Base-by-base conservation (phyloP, 2,888 invertebrate genomes). In the Tachystola acroxantha region DNA sequence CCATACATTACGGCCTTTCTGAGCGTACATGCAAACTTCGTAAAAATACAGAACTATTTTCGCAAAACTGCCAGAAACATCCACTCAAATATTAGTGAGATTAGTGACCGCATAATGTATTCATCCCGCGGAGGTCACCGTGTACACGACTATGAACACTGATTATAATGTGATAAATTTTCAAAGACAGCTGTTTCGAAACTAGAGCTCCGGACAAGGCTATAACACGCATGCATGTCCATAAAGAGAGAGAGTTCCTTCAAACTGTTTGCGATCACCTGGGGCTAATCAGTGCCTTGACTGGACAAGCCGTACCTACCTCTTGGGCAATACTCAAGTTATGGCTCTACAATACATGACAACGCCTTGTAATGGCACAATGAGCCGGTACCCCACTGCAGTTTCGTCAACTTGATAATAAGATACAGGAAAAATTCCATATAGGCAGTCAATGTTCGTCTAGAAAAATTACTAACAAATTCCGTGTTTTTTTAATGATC, bases 111-210 rank as follows among this genome's bases (percentile, higher is more conserved):
- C 47, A 50, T 52, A 50, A 43, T 43, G 45, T 6, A 46, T 52
- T 47, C 34, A 33, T 40, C 38, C 37, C 35, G 32, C 30, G 47
- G 48, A 70, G 64, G 67, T 57, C 66, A 50, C 39, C 19, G 19
- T 25, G 36, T 43, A 43, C 69, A 70, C 64, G 70, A 65, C 37
- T 50, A 37, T 33, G 37, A 43, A 48, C 29, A 36, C 42, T 46
- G 57, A 64, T 62, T 57, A 59, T 52, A 48, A 56, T 52, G 56
- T 61, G 62, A 64, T 66, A 57, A 64, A 64, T 66, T 50, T 47
- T 53, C 55, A 52, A 52, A 53, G 59, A 61, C 58, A 61, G 53
- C 37, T 42, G 49, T 72, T 71, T 48, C 59, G 64, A 67, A 72
- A 74, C 54, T 54, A 63, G 58, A 65, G 51, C 56, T 53, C 38